Percentiles rank a stretch among this genome's conserved stretches.
phyloP scores from a whole-genome alignment of 2,888 invertebrate genomes.

The Hydriomena furcata region DNA sequence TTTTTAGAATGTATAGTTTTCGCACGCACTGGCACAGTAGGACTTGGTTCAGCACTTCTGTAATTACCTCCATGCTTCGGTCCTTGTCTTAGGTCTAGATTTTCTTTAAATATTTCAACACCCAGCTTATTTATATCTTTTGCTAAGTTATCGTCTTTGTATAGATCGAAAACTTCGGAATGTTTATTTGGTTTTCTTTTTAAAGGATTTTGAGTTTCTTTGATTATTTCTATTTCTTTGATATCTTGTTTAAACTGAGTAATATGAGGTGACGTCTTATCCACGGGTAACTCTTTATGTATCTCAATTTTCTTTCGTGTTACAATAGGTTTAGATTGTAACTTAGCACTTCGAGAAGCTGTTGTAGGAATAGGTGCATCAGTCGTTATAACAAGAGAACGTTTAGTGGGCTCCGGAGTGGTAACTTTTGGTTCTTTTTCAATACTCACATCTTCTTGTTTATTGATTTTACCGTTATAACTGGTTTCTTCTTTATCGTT shows the following conservation, averaged over 20 bases:
- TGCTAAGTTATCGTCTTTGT: conserved; percentile 71
- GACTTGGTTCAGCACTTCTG: conserved; percentile 47
- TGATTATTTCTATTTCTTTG: conserved; percentile 71
- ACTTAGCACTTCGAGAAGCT: conserved; percentile 45
- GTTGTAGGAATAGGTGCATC: conserved; percentile 56
- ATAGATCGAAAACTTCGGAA: conserved; percentile 60
- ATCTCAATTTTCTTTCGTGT: conserved; percentile 69
- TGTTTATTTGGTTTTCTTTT: conserved; percentile 54
- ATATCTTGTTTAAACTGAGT: conserved; percentile 73
- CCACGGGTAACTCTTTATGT: conserved; percentile 66
- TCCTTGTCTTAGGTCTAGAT: conserved; percentile 58
- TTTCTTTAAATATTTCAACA: conserved; percentile 71
- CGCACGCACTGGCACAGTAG: conserved; percentile 15
- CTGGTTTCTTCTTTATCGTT: conserved; percentile 37
- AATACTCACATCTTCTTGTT: conserved; percentile 36
- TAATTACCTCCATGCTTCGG: conserved; percentile 78
- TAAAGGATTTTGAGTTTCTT: conserved; percentile 49
- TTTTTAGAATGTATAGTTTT: conserved; percentile 12
- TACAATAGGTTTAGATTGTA: conserved; percentile 55
- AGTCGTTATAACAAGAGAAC: conserved; percentile 61
- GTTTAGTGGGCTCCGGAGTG: conserved; percentile 63
- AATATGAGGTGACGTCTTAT: conserved; percentile 61
- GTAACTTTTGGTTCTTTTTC: conserved; percentile 39
- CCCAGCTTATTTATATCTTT: conserved; percentile 70
- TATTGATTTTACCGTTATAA: conserved; percentile 35